phyloP scores from a whole-genome alignment of 2,797 vertebrate species.

The Ciconia nigra region DNA sequence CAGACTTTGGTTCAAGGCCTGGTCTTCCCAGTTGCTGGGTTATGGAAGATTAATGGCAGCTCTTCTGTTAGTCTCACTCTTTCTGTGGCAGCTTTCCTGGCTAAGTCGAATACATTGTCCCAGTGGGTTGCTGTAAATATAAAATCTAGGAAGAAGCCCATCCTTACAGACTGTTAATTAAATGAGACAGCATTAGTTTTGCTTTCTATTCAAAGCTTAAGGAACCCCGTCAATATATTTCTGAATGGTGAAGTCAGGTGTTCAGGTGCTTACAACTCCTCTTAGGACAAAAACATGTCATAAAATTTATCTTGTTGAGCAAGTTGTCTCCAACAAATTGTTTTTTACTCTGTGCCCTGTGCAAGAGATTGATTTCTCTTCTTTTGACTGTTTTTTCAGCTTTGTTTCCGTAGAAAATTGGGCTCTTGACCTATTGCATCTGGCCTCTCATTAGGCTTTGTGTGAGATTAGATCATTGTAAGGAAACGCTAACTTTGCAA shows the following conservation, averaged over 20 bases:
- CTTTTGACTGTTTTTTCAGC: not conserved
- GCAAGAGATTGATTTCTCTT: slow-evolving; percentile 1
- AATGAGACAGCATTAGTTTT: not conserved
- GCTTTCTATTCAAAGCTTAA: not conserved
- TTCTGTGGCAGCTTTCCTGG: not conserved
- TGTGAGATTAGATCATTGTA: not conserved
- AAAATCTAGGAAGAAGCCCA: not conserved
- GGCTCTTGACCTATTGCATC: not conserved
- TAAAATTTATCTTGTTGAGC: not conserved
- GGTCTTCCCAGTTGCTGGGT: not conserved
- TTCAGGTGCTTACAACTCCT: not conserved
- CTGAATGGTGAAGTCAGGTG: not conserved
- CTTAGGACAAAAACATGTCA: not conserved
- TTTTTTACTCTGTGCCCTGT: not conserved
- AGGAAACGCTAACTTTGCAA: not conserved
- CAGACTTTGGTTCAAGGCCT: slow-evolving; percentile 46
- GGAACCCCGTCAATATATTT: not conserved
- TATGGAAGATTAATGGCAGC: slow-evolving; percentile 50
- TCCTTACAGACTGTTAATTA: not conserved
- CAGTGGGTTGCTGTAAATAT: not conserved
- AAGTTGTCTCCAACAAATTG: not conserved
- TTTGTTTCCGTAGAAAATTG: not conserved
- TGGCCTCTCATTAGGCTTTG: not conserved
- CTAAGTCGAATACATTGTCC: not conserved
- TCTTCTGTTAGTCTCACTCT: not conserved